Evolutionary conservation across 2,797 vertebrate species (phyloP).

Genomic region (Coregonus suidteri): DNA sequence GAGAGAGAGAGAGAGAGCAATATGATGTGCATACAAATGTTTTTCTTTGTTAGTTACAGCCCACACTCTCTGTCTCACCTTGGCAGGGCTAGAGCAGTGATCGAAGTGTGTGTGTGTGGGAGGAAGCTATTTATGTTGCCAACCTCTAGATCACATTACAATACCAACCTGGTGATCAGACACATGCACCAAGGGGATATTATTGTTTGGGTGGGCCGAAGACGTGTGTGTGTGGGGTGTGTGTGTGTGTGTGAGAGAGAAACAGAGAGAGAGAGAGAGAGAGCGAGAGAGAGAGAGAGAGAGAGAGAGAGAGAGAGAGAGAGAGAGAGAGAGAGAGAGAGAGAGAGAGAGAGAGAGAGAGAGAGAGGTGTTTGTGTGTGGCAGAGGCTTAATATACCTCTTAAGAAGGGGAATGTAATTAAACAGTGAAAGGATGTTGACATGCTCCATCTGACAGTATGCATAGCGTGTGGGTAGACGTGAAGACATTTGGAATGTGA

Average conservation of each 20-base stretch:
- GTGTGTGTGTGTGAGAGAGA: slow-evolving; percentile 17
- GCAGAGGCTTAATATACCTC: background rate
- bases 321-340: slow-evolving; percentile 2
- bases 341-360: background rate
- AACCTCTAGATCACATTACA: slow-evolving; percentile 32
- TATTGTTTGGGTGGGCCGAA: slow-evolving; percentile 33
- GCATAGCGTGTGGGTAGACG: background rate
- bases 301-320: slow-evolving; percentile 5
- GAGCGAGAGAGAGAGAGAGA: slow-evolving; percentile 8
- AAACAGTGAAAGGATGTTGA: background rate
- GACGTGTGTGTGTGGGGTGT: background rate
- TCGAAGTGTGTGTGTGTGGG: background rate
- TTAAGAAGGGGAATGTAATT: background rate
- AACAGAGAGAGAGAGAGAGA: background rate
- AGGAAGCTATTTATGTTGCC: slow-evolving; percentile 64
- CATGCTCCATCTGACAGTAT: background rate
- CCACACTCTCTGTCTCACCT: background rate
- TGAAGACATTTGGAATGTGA: background rate
- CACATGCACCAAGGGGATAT: slow-evolving; percentile 38
- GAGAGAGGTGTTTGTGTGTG: background rate
- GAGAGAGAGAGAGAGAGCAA: background rate
- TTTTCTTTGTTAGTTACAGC: background rate
- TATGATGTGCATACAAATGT: background rate
- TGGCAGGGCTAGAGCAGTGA: background rate
- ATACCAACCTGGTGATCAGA: slow-evolving; percentile 42